Conservation (phyloP, 2,113 vertebrate genomes). For the Syngnathus typhle region DNA sequence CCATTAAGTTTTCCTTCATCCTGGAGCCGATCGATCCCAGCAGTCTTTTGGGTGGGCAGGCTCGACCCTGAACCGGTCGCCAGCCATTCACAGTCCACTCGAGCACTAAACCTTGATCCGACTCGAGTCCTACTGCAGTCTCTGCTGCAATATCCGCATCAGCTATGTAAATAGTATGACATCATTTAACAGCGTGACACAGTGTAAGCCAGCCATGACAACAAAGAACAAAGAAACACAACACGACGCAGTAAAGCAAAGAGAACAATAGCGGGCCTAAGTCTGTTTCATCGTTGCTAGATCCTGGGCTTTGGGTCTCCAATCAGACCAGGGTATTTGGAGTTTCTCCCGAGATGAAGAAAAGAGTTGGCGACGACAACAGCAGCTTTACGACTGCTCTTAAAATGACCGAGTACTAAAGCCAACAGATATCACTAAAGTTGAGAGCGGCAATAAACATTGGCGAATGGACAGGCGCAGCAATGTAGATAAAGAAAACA, state of each 20-base stretch:
- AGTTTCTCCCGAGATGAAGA: neutral
- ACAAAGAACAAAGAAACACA: conserved; percentile 3
- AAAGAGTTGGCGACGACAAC: neutral
- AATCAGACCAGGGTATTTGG: neutral
- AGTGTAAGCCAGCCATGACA: neutral
- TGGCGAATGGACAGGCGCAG: neutral
- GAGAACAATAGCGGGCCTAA: neutral
- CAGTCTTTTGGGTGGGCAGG: too few species aligned
- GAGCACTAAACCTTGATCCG: neutral
- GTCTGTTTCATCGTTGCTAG: neutral
- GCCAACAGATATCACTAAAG: neutral
- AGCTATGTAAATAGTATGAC: conserved; percentile 5
- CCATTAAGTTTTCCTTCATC: neutral
- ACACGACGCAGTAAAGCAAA: neutral
- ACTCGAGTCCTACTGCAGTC: neutral
- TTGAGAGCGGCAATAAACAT: neutral
- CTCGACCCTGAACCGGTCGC: too few species aligned
- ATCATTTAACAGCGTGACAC: neutral
- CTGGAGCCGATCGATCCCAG: too few species aligned
- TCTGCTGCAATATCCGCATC: neutral
- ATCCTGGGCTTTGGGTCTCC: too few species aligned
- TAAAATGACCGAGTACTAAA: neutral
- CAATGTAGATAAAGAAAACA: too few species aligned
- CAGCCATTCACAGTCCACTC: too few species aligned
- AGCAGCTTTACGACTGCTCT: neutral